phyloP scores from a whole-genome alignment of 2,888 invertebrate genomes.

The Lucinisca nassula region DNA sequence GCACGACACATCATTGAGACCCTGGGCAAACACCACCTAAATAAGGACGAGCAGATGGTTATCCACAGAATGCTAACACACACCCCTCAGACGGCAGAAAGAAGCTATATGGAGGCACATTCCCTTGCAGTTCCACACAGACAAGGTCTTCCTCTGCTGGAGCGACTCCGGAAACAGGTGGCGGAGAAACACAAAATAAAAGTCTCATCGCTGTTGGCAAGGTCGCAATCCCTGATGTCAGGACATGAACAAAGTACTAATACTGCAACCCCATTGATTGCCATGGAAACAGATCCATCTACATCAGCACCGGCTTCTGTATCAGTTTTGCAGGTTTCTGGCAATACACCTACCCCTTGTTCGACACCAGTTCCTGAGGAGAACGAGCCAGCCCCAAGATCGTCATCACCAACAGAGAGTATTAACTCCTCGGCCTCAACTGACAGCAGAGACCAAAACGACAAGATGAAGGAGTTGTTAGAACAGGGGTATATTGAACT shows the following conservation, averaged over 20 bases:
- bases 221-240: neutral
- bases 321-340: neutral
- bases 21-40: neutral
- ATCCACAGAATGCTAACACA: neutral
- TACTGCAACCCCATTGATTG: neutral
- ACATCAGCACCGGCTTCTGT: neutral
- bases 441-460: neutral
- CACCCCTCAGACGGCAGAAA: neutral
- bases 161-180: neutral
- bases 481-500: neutral
- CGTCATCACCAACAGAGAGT: neutral
- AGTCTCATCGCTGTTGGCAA: neutral
- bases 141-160: neutral
- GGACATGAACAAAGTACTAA: neutral
- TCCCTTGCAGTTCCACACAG: neutral
- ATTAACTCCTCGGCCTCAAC: neutral
- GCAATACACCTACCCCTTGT: neutral
- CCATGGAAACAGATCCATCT: neutral
- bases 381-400: neutral
- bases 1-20: neutral
- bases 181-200: neutral
- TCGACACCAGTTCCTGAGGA: neutral
- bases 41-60: neutral
- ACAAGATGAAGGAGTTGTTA: neutral
- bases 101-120: neutral